phyloP scores from a whole-genome alignment of 2,797 vertebrate species.

The Chiroxiphia lanceolata region DNA sequence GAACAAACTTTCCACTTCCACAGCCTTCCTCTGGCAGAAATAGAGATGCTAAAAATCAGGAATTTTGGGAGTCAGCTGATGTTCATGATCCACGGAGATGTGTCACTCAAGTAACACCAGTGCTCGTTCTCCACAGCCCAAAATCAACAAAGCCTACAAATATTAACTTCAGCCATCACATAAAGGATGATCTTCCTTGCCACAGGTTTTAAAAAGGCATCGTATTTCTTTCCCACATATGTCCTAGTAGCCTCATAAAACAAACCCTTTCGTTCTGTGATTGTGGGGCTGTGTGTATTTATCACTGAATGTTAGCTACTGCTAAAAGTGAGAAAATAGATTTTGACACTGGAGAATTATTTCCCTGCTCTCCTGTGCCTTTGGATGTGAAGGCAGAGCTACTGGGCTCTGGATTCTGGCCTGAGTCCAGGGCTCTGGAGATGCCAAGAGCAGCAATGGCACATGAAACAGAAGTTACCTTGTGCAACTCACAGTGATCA shows the following conservation, averaged over 20 bases:
- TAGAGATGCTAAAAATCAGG: not conserved
- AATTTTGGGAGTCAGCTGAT: not conserved
- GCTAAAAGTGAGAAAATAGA: conserved; percentile 68
- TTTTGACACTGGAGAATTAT: conserved; percentile 71
- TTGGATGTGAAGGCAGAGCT: conserved; percentile 69
- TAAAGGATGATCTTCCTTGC: conserved; percentile 25
- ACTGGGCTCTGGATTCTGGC: conserved; percentile 74
- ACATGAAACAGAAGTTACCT: conserved; percentile 64
- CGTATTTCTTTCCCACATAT: conserved; percentile 54
- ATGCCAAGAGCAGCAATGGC: conserved; percentile 65
- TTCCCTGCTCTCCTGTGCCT: conserved; percentile 69
- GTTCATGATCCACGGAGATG: not conserved
- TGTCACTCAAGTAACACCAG: not conserved
- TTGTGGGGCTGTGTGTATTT: conserved; percentile 33
- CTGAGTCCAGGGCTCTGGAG: conserved; percentile 51
- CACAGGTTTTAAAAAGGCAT: conserved; percentile 17
- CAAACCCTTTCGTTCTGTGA: conserved; percentile 55
- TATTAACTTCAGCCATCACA: conserved; percentile 39
- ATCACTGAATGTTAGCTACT: conserved; percentile 71
- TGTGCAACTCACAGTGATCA: conserved; percentile 33
- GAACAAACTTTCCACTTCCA: not conserved
- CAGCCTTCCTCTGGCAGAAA: not conserved
- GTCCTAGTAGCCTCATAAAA: conserved; percentile 57
- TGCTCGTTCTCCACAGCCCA: not conserved
- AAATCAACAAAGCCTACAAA: not conserved